Conservation (phyloP, 2,797 vertebrate genomes). For the Anguilla anguilla region DNA sequence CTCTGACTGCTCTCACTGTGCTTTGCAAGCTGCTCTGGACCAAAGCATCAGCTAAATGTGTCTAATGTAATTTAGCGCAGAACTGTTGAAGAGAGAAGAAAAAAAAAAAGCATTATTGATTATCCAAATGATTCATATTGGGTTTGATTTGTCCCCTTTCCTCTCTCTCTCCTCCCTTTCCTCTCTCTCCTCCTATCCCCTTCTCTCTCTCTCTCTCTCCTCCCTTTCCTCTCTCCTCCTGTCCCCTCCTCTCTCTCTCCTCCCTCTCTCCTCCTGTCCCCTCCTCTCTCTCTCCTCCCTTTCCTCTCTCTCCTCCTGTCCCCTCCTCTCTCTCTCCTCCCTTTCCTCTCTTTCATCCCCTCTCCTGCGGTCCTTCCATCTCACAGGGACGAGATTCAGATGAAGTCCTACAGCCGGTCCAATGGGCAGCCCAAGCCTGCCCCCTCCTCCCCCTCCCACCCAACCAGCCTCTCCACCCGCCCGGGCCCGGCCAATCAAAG, state of each 20-base stretch:
- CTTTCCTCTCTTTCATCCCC: neutral
- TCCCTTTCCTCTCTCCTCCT: too few relatives aligned
- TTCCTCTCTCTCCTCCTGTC: neutral
- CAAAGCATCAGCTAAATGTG: too few relatives aligned
- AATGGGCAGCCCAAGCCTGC: conserved; percentile 81
- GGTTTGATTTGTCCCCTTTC: neutral
- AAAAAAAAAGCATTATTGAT: neutral
- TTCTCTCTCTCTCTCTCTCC: too few relatives aligned
- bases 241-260: conserved; percentile 21
- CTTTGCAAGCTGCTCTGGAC: too few relatives aligned
- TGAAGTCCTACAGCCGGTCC: conserved; percentile 83
- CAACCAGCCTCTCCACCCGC: conserved; percentile 54
- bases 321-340: too few relatives aligned
- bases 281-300: conserved; percentile 15
- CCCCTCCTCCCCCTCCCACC: conserved; percentile 71
- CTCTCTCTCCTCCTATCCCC: too few relatives aligned
- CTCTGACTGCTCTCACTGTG: too few relatives aligned
- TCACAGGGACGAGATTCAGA: conserved; percentile 86
- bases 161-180: too few relatives aligned
- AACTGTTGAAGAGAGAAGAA: neutral
- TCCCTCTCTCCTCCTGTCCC: too few relatives aligned
- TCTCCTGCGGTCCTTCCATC: neutral
- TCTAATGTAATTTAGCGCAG: too few relatives aligned
- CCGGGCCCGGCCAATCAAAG: conserved; percentile 72
- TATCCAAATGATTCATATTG: neutral